A percentile compares a stretch with the other conserved stretches of the same genome.
Evolutionary conservation across 1,140 invertebrate species (phyloP).

Genomic region (Leptinotarsa lineolata): DNA sequence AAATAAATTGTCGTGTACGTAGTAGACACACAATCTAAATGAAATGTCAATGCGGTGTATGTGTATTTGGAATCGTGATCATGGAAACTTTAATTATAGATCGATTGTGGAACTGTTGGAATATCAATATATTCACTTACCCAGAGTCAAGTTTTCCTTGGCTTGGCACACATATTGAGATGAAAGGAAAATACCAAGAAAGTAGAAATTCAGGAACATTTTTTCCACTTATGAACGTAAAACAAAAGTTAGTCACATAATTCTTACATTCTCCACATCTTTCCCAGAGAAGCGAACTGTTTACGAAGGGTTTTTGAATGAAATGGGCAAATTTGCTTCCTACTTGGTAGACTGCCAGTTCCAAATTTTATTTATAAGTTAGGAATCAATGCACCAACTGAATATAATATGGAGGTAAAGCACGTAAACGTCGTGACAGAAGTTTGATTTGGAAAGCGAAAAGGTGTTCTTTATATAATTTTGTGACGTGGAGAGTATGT

Average conservation of each 20-base stretch:
- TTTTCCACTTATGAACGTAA: neutral
- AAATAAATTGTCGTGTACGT: too few species aligned
- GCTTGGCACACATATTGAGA: neutral
- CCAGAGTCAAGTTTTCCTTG: neutral
- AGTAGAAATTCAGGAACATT: neutral
- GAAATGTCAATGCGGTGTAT: too few species aligned
- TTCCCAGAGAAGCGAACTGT: too few species aligned
- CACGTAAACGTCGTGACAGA: too few species aligned
- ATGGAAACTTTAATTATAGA: too few species aligned
- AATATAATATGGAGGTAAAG: neutral
- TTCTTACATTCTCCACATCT: neutral
- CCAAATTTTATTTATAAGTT: conserved; percentile 20
- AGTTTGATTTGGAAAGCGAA: too few species aligned
- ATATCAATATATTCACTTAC: neutral
- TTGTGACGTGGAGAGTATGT: too few species aligned
- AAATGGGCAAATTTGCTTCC: conserved; percentile 3
- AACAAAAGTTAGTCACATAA: neutral
- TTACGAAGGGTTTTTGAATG: neutral
- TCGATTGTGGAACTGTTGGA: too few species aligned
- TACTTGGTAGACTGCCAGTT: conserved; percentile 14
- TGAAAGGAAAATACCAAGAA: neutral
- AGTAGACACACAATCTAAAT: too few species aligned
- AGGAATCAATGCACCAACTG: neutral
- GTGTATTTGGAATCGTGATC: too few species aligned
- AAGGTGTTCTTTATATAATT: too few species aligned